Evolutionary conservation across 2,888 invertebrate genomes (phyloP), one percentile per base, ranked within the genome.

Genomic region (Temnothorax rugatulus): DNA sequence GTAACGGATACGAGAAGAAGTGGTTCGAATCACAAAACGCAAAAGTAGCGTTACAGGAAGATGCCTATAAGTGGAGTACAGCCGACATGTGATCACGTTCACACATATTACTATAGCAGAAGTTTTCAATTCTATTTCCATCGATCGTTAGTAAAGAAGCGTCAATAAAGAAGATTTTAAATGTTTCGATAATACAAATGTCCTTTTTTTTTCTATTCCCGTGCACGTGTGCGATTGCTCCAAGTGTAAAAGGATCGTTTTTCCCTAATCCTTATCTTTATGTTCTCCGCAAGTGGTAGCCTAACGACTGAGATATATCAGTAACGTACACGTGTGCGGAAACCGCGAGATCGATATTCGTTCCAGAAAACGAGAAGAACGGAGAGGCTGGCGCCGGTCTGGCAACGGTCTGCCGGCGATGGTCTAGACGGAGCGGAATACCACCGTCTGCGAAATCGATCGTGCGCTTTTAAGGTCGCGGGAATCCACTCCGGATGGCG

Each of bases 1-100:
- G 99, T 7, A 99, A 97, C 95, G 99, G 99, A 0, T 99, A 99
- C 94, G 99, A 99, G 94, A 97, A 97, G 92, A 97, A 97, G 92
- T 97, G 97, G 96, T 98, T 99, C 93, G 96, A 97, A n/a, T 96
- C 96, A 15, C 96, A 96, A 89, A 98, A 97, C 94, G 96, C 97
- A 34, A 96, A 96, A 89, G 97, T 96, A 89, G 99, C 99, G 0
- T 94, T 96, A 0, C 96, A 97, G 89, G 98, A 98, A 91, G 98
- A 99, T 92, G 97, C 98, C 0, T 99, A 99, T 93, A 98, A 98
- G 92, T 99, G 99, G 98, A 98, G 98, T 93, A 97, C 97, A 0
- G 98, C 99, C 91, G 99, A 99, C 93, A 97, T 99, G 97, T 99
- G 96, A 90, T 73, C 38, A 75, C n/a, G 64, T 77, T 73, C 73